These are phyloP conservation scores for Augiades crinisus DNA, from an alignment of 2,888 invertebrate species.

Conservation along the genomic window DNA sequence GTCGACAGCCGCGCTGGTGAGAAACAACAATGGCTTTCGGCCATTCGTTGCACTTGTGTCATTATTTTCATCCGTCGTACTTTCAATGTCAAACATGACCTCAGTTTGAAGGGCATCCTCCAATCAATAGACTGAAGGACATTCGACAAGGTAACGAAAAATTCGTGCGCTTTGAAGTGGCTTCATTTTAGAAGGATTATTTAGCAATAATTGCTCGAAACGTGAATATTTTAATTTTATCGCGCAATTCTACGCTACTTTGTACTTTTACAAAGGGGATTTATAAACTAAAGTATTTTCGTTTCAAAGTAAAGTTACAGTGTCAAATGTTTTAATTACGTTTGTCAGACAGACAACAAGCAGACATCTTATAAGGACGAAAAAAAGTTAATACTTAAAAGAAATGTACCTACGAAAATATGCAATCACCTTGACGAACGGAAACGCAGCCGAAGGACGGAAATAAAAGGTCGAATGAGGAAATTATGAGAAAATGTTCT, in stretches of 20 bases:
- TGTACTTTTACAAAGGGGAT: too few relatives aligned
- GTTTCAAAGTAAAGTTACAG: too few relatives aligned
- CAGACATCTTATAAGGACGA: too few relatives aligned
- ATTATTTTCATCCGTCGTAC: constrained; percentile 21
- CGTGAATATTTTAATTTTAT: too few relatives aligned
- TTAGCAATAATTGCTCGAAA: too few relatives aligned
- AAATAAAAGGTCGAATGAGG: constrained; percentile 4
- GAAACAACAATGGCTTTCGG: constrained; percentile 24
- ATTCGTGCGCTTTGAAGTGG: not conserved
- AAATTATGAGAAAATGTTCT: constrained; percentile 16
- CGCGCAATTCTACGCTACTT: too few relatives aligned
- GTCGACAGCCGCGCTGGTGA: constrained; percentile 26
- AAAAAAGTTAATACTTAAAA: too few relatives aligned
- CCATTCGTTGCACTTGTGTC: constrained; percentile 25
- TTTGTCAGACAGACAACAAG: too few relatives aligned
- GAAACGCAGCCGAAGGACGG: constrained; percentile 1
- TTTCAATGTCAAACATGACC: constrained; percentile 19
- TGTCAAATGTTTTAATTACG: too few relatives aligned
- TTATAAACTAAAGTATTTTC: too few relatives aligned
- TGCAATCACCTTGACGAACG: not conserved
- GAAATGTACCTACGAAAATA: not conserved
- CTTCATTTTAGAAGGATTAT: too few relatives aligned
- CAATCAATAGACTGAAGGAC: constrained; percentile 23
- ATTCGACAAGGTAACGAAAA: not conserved
- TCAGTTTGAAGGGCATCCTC: constrained; percentile 21